These are phyloP conservation scores for Nerophis ophidion DNA, from an alignment of 2,113 vertebrate genomes.

Conservation along the genomic window DNA sequence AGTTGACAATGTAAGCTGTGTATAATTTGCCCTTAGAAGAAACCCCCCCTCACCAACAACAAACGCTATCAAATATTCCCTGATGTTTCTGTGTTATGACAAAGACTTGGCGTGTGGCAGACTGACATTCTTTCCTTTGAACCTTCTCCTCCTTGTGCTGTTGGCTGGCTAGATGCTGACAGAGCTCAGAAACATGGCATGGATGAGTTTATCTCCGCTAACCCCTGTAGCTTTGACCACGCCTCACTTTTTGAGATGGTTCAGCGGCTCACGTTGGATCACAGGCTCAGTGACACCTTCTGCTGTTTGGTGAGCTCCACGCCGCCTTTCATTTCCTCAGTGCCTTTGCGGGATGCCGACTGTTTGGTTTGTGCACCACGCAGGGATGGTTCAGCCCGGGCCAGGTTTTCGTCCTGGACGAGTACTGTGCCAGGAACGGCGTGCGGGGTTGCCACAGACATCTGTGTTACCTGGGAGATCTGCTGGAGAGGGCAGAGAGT, in stretches of 20 bases:
- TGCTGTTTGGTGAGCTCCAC: constrained; percentile 91
- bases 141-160: constrained; percentile 84
- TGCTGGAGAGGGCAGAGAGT: constrained; percentile 91
- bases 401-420: constrained; percentile 98
- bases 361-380: background rate
- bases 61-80: constrained; percentile 45
- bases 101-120: constrained; percentile 35
- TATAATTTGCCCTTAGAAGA: constrained; percentile 72
- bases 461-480: constrained; percentile 94
- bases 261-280: constrained; percentile 97
- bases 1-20: constrained; percentile 95
- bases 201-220: constrained; percentile 99
- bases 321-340: background rate
- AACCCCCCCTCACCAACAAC: constrained; percentile 15
- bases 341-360: background rate
- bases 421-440: constrained; percentile 96
- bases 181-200: constrained; percentile 99
- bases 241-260: constrained; percentile 99
- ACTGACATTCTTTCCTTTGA: constrained; percentile 66
- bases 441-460: constrained; percentile 97
- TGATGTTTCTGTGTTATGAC: constrained; percentile 52
- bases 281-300: constrained; percentile 99
- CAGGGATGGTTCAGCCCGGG: constrained; percentile 99
- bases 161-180: constrained; percentile 98
- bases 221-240: constrained; percentile 99